phyloP scores from a whole-genome alignment of 2,113 vertebrate genomes.

The Eublepharis macularius region DNA sequence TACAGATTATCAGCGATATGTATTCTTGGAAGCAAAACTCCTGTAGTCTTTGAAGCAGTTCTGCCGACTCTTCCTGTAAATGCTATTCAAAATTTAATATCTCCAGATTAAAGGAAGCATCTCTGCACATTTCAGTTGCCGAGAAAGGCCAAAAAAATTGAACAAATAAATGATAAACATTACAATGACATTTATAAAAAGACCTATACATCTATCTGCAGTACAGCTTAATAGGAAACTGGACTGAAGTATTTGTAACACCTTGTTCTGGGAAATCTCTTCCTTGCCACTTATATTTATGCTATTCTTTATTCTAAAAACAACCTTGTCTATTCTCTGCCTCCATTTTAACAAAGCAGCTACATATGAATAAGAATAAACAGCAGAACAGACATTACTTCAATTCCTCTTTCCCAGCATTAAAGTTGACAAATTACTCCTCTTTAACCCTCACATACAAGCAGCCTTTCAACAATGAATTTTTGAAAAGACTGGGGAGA shows the following conservation, averaged over 20 bases:
- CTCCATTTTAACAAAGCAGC: background rate
- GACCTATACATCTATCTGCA: background rate
- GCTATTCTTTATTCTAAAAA: background rate
- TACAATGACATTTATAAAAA: background rate
- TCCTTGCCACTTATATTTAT: background rate
- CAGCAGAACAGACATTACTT: background rate
- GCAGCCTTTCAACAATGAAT: background rate
- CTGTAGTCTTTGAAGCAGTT: constrained; percentile 40
- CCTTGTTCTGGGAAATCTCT: background rate
- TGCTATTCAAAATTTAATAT: constrained; percentile 42
- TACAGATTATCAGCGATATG: constrained; percentile 58
- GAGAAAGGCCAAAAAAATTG: constrained; percentile 34
- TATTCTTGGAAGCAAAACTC: constrained; percentile 53
- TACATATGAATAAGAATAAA: background rate
- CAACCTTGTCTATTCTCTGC: background rate
- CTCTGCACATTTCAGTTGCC: constrained; percentile 20
- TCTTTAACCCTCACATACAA: constrained; percentile 35
- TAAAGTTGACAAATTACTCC: background rate
- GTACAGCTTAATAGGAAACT: background rate
- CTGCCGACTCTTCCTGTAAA: constrained; percentile 40
- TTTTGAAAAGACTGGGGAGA: background rate
- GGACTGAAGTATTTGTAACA: background rate
- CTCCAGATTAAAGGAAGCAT: constrained; percentile 29
- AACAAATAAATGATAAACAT: constrained; percentile 16
- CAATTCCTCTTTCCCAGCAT: constrained; percentile 1